Conservation (phyloP, 1,140 invertebrate genomes). For the Macrocentrus cingulum region DNA sequence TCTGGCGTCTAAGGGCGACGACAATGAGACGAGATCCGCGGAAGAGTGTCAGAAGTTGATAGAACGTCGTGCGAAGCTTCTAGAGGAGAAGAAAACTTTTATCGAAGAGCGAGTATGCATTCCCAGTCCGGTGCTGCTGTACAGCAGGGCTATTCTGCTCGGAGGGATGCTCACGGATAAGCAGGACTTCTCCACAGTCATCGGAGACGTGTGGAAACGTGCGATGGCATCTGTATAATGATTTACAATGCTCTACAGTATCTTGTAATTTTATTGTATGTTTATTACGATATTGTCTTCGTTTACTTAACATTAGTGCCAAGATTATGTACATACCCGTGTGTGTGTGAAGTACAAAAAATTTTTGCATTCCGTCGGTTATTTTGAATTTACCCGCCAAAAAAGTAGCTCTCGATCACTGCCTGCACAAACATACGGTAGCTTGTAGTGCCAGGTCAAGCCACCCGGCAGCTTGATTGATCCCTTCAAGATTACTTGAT, state of each 20-base stretch:
- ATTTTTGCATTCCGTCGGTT: constrained; percentile 30
- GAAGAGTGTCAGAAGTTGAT: constrained; percentile 35
- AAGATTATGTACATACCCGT: no score
- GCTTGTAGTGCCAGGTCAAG: constrained; percentile 65
- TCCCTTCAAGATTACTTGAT: constrained; percentile 59
- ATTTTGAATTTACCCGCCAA: constrained; percentile 66
- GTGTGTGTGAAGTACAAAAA: background rate
- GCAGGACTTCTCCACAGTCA: background rate
- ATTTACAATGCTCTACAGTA: no score
- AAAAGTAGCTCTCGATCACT: constrained; percentile 66
- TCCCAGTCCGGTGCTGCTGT: constrained; percentile 44
- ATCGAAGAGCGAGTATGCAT: constrained; percentile 36
- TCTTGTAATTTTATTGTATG: no score
- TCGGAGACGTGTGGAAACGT: background rate
- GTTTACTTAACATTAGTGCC: no score
- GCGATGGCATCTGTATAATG: background rate
- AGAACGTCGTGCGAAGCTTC: no score
- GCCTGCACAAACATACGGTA: constrained; percentile 65
- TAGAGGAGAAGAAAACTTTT: constrained; percentile 29
- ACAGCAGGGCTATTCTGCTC: constrained; percentile 38
- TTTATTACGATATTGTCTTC: no score
- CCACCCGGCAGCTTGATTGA: constrained; percentile 61
- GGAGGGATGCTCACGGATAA: constrained; percentile 26
- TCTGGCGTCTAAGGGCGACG: constrained; percentile 32
- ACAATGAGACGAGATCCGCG: no score